Evolutionary conservation across 2,113 vertebrate species (phyloP).

Genomic region (Coreoperca whiteheadi): DNA sequence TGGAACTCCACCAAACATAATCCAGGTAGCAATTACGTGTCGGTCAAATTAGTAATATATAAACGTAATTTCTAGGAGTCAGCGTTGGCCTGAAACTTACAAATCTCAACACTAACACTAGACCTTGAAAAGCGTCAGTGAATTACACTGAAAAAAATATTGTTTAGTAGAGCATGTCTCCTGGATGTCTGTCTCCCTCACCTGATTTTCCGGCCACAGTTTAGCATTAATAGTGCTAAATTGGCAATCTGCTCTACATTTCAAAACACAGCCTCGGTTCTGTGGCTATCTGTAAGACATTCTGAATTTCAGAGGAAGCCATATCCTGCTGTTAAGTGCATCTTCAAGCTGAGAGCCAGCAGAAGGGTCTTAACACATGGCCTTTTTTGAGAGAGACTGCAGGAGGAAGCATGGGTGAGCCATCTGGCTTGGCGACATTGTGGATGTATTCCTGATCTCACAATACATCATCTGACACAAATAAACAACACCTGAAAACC

Average conservation of each 20-base stretch:
- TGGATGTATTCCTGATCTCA: conserved; percentile 42
- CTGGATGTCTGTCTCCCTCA: conserved; percentile 30
- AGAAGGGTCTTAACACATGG: conserved; percentile 45
- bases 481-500: conserved; percentile 66
- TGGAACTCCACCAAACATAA: not conserved
- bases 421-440: conserved; percentile 62
- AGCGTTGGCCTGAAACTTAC: not conserved
- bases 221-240: conserved; percentile 22
- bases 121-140: not conserved
- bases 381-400: conserved; percentile 44
- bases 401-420: conserved; percentile 59
- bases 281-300: conserved; percentile 38
- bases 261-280: conserved; percentile 34
- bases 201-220: conserved; percentile 21
- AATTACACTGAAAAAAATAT: not conserved
- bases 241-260: conserved; percentile 29
- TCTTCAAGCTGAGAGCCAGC: conserved; percentile 47
- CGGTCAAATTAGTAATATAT: not conserved
- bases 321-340: conserved; percentile 52
- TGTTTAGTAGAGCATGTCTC: not conserved
- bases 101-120: not conserved
- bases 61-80: not conserved
- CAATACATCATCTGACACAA: conserved; percentile 45
- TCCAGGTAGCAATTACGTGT: not conserved
- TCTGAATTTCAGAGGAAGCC: conserved; percentile 49